Evolutionary conservation across 2,888 invertebrate genomes (phyloP), one percentile per base, ranked within the genome.

Genomic region (Dasypolia templi): DNA sequence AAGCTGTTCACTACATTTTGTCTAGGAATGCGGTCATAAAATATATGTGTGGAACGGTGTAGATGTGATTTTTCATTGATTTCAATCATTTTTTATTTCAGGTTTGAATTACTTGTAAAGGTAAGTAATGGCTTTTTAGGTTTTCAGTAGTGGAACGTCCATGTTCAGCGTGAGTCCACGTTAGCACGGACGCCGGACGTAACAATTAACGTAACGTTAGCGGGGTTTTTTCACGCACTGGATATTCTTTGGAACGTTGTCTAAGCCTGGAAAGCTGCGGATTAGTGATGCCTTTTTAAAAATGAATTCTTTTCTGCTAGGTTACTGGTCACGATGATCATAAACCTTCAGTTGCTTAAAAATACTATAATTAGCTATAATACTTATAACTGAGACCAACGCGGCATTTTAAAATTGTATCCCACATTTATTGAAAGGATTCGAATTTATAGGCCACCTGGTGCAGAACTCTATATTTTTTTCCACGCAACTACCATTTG

Each of bases 361-460:
- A 56, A 56, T 29, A 39, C 53, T 69, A 56, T 69, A n/a, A 49
- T 42, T 59, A 71, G 44, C 14, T 44, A 44, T 14, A 12, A 79
- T 59, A 71, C 35, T 12, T 44, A 44, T 14, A 12, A 79, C 46
- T 49, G 9, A 5, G 19, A 44, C 29, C 14, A 11, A 58, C 26
- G 17, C n/a, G 17, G 14, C 14, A 63, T 63, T 59, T 64, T 19
- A 9, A 26, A 39, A 42, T 29, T 56, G 22, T 39, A 63, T 68
- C 2, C 22, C n/a, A 72, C 55, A 39, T 63, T 26, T 39, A 83
- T 73, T 65, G n/a, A 42, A 9, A 49, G 55, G 64, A 65, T 81
- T 81, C 72, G 59, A 85, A 85, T 82, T 76, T 72, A 81, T 72
- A 26, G 66, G 44, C 72, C 85, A 85, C 82, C 82, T 85, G 81